Evolutionary conservation across 2,113 vertebrate genomes (phyloP), one percentile per base, ranked within the genome.

Genomic region (Xiphorhynchus elegans): DNA sequence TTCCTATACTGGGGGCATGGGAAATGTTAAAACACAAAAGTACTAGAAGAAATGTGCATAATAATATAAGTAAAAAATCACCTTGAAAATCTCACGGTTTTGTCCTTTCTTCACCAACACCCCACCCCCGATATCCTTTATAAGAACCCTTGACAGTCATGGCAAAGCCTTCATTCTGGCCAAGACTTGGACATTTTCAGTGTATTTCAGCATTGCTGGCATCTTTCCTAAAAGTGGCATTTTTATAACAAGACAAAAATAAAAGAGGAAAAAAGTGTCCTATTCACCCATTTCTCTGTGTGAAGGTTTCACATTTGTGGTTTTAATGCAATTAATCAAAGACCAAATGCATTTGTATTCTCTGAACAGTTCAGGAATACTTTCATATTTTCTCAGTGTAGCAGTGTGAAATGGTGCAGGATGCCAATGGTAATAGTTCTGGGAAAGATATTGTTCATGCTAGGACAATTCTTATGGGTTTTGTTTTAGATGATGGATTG

Each of bases 401-500:
- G n/a, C 58, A 74, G 44, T 95, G 75, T 84, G 89, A 97, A 96
- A 91, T 93, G 82, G 79, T 90, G 64, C 82, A 91, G 90, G 68
- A 88, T 96, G 85, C 82, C 90, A 96, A 6, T 78, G 56, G 93
- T 95, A 93, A 94, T 87, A 93, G 93, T 96, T 96, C 82, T 92
- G 90, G 63, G 92, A 93, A 96, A 88, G 82, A 94, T 96, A 94
- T 84, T 68, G 93, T 95, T 96, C 92, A 91, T 95, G 63, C 95
- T 98, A 97, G 93, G 95, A 97, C 90, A 97, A 88, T 93, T 93
- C 94, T 92, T 96, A 91, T 4, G 82, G 92, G 76, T 91, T 97
- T 96, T 96, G 75, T 97, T 97, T 95, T 97, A 95, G 87, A 95
- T 94, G 96, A 96, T 97, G 89, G 94, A 95, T 96, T 97, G 85